Conservation (phyloP, 2,888 invertebrate species). For the Alloscopus bannaensis region DNA sequence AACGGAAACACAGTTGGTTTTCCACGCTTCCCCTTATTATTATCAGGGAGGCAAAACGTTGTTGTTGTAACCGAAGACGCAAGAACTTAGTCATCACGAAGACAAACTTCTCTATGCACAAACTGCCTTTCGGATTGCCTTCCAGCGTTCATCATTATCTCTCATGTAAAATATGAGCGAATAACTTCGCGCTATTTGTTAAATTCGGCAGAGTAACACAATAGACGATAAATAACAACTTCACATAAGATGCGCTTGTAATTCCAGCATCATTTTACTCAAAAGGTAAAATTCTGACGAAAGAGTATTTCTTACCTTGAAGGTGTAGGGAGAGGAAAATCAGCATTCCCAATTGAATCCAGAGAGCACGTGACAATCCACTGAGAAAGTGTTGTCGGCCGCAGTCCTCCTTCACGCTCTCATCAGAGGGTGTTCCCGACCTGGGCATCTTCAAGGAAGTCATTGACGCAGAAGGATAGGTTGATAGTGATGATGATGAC, state of each 20-base stretch:
- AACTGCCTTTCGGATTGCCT: background rate
- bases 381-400: slow-evolving; percentile 37
- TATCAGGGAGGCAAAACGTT: slow-evolving; percentile 50
- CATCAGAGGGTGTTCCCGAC: background rate
- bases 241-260: too few relatives aligned
- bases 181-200: too few relatives aligned
- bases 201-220: too few relatives aligned
- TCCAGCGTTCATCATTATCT: slow-evolving; percentile 11
- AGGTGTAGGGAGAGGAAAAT: slow-evolving; percentile 59
- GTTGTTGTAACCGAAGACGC: too few relatives aligned
- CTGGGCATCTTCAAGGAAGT: slow-evolving; percentile 3
- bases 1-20: slow-evolving; percentile 63
- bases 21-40: slow-evolving; percentile 63
- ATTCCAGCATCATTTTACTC: too few relatives aligned
- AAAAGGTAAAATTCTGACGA: too few relatives aligned
- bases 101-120: too few relatives aligned
- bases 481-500: slow-evolving; percentile 37
- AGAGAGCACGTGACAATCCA: slow-evolving; percentile 61
- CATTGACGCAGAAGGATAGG: slow-evolving; percentile 32
- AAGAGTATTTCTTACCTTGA: slow-evolving; percentile 61
- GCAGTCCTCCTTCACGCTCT: slow-evolving; percentile 27
- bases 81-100: too few relatives aligned
- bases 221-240: too few relatives aligned
- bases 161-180: too few relatives aligned
- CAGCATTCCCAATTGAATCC: slow-evolving; percentile 62